A percentile compares a stretch with the other conserved stretches of the same genome.
phyloP scores from a whole-genome alignment of 2,113 vertebrate species.

The Brachirus orientalis region DNA sequence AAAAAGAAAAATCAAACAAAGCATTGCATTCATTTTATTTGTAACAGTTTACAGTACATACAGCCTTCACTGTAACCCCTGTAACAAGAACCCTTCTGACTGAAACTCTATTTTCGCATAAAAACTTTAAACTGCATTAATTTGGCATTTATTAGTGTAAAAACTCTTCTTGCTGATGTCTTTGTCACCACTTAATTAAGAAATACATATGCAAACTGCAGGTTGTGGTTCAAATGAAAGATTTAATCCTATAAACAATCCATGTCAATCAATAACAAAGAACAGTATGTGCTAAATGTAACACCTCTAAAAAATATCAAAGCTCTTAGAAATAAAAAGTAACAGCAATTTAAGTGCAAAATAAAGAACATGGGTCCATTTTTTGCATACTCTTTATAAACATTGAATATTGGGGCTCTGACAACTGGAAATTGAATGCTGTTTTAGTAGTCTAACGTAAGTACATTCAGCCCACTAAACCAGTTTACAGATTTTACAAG shows the following conservation, averaged over 20 bases:
- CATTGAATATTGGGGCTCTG: background rate
- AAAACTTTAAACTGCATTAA: too few species aligned
- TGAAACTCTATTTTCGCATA: too few species aligned
- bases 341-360: background rate
- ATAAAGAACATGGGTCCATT: background rate
- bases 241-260: background rate
- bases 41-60: background rate
- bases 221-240: constrained; percentile 1
- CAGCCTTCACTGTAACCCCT: too few species aligned
- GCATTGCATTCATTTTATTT: background rate
- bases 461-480: too few species aligned
- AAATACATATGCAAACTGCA: background rate
- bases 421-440: background rate
- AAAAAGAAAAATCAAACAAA: background rate
- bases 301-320: background rate
- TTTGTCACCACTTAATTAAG: background rate
- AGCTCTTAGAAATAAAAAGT: constrained; percentile 2
- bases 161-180: background rate
- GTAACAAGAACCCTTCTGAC: too few species aligned
- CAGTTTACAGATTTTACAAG: too few species aligned
- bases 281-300: background rate
- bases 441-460: too few species aligned
- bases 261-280: background rate
- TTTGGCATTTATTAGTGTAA: too few species aligned
- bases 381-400: too few species aligned